Percentiles rank a stretch among this genome's conserved stretches.
Conservation (phyloP, 1,140 invertebrate genomes). For the Venturia canescens region DNA sequence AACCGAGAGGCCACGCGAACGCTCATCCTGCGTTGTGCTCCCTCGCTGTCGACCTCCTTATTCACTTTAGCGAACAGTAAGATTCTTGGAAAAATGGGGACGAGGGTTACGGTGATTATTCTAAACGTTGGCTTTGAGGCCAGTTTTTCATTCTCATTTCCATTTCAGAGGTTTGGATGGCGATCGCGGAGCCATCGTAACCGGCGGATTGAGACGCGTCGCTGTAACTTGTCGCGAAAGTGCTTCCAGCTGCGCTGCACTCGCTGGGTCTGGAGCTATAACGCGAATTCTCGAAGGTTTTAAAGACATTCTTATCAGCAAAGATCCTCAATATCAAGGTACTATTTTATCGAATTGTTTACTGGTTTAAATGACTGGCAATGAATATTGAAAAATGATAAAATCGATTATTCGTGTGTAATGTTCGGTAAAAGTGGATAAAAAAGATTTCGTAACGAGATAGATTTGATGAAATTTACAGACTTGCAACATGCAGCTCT, state of each 20-base stretch:
- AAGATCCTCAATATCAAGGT: slow-evolving; percentile 68
- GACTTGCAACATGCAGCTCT: slow-evolving; percentile 80
- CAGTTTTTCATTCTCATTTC: too few relatives aligned
- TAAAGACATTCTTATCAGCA: slow-evolving; percentile 62
- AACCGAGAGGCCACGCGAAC: slow-evolving; percentile 68
- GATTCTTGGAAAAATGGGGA: too few relatives aligned
- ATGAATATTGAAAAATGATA: too few relatives aligned
- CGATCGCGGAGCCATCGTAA: slow-evolving; percentile 67
- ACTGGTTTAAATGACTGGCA: background rate
- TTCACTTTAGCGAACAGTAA: slow-evolving; percentile 79
- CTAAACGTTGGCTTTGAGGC: too few relatives aligned
- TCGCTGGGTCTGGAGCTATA: slow-evolving; percentile 73
- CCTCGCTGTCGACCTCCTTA: slow-evolving; percentile 80
- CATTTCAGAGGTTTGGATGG: slow-evolving; percentile 67
- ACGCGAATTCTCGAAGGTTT: slow-evolving; percentile 73
- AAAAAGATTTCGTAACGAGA: background rate
- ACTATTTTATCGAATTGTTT: slow-evolving; percentile 9
- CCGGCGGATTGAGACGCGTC: slow-evolving; percentile 67
- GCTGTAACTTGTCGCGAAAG: slow-evolving; percentile 74
- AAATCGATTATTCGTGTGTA: too few relatives aligned
- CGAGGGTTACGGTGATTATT: too few relatives aligned
- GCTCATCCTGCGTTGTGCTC: slow-evolving; percentile 80
- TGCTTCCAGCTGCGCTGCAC: slow-evolving; percentile 71
- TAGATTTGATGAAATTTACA: slow-evolving; percentile 58
- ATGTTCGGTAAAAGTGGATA: too few relatives aligned